Conservation (phyloP, 1,140 invertebrate species). For the Atta colombica region DNA sequence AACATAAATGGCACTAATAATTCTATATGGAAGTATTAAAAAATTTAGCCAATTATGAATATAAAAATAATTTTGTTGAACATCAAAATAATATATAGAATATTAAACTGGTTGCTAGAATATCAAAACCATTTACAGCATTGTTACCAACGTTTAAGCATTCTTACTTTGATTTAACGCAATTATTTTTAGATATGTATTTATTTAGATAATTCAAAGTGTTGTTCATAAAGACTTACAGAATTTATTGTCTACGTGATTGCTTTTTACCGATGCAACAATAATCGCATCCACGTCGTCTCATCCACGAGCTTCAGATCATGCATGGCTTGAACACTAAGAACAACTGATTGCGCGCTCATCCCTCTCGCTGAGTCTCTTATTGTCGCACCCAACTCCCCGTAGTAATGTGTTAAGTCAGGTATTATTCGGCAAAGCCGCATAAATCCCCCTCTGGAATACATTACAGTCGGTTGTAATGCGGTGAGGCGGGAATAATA, state of each 20-base stretch:
- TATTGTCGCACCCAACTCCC: conserved; percentile 62
- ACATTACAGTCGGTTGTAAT: conserved; percentile 66
- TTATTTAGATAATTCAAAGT: too few species aligned
- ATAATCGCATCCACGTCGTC: not conserved
- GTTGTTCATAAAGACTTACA: not conserved
- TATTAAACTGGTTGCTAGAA: too few species aligned
- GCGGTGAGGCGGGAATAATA: conserved; percentile 64
- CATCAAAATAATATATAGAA: too few species aligned
- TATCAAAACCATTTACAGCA: too few species aligned
- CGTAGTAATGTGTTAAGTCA: conserved; percentile 66
- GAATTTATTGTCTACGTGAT: not conserved
- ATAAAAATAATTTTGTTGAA: too few species aligned
- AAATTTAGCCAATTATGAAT: too few species aligned
- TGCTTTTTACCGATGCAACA: not conserved
- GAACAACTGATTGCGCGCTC: conserved; percentile 54
- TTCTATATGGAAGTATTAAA: too few species aligned
- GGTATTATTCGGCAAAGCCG: conserved; percentile 67
- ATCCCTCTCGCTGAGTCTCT: conserved; percentile 33
- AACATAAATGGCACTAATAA: not conserved
- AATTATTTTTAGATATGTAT: too few species aligned
- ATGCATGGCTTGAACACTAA: conserved; percentile 31
- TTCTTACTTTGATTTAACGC: too few species aligned
- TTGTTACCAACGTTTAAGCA: too few species aligned
- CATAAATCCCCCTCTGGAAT: conserved; percentile 63
- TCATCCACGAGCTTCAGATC: not conserved